Base-by-base conservation (phyloP, 2,797 vertebrate genomes). In the Anguilla megastoma region DNA sequence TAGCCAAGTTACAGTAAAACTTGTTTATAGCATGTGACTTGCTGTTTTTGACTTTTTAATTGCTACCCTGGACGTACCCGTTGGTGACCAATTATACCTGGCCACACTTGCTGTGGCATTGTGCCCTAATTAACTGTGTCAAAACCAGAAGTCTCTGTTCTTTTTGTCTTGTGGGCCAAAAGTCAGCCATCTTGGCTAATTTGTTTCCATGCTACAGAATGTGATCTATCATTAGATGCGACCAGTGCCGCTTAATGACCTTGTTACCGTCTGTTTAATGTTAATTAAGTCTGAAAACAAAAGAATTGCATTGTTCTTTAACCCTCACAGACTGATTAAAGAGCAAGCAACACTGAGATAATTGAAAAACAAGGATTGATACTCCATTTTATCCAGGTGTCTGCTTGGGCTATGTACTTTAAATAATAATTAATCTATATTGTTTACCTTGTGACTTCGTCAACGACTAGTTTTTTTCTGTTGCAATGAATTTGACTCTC, bases 221-320 rank as follows among this genome's bases (percentile, higher is more conserved):
- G 10, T 5, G n/a, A 33, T 41, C 30, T 86, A 14, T 80, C 27
- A 80, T 54, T 54, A 58, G 58, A 33, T 27, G 36, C 54, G 48
- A 41, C 74, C 18, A 54, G 66, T 27, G 24, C 69, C 36, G 7
- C 63, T 56, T 58, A 83, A 80, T 80, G 18, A 41, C 52, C 36
- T 63, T 48, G 36, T 30, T 87, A 30, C 54, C 69, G n/a, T 76
- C 18, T 58, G 27, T 79, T 48, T 33, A 3, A 52, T 33, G 30
- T 9, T 27, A 52, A 56, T 87, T 82, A 82, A 63, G 74, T 30
- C 33, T 80, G 52, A 33, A 87, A 58, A 63, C 74, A 82, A 58
- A 60, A 48, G 7, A 10, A 36, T 0, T 41, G 14, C 74, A 41
- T 18, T 76, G 74, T 16, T 18, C 16, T 76, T 76, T 76, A 76